Evolutionary conservation across 2,113 vertebrate genomes (phyloP), one percentile per base, ranked within the genome.

Genomic region (Colinus virginianus): DNA sequence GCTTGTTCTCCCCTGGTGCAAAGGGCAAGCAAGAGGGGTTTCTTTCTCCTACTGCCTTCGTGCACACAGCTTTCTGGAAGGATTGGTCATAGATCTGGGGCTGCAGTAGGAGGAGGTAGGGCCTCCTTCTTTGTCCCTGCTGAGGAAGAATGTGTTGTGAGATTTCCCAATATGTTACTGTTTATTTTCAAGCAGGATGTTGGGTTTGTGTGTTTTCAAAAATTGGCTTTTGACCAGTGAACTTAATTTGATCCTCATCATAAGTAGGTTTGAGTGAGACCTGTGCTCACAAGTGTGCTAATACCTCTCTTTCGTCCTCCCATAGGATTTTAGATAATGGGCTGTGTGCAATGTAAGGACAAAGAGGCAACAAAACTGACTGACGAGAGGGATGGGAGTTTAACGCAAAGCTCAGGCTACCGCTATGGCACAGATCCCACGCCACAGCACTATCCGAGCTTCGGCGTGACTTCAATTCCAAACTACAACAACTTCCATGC

Each of bases 331-430:
- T 98, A 98, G 98, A 99, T 98, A 99, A 99, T 99, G 99, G 99
- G 99, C 99, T 99, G 99, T 99, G 99, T 99, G 98, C 99, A 99
- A 99, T 99, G 99, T 98, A 99, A 99, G 98, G 99, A 99, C 95
- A 99, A 99, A 98, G 99, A 99, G 98, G 98, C 99, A 98, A 98
- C 98, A 88, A 99, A 99, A 99, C 98, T 99, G 95, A 99, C 98
- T 13, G 99, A 99, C 4, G 98, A 99, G 95, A 96, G 98, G 88
- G 98, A 99, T 83, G 97, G 98, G 96, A 98, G 98, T 97, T 97
- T 98, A 97, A 98, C 98, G 94, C 99, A 98, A 97, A 98, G 98
- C 89, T 98, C 98, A 11, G 98, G 98, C 82, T 99, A 98, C 96
- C 98, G 98, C 93, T 99, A 99, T 98, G 99, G 98, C 78, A 98